Evolutionary conservation across 2,113 vertebrate genomes (phyloP), one percentile per base, ranked within the genome.

Genomic region (Cryptotis parvus): DNA sequence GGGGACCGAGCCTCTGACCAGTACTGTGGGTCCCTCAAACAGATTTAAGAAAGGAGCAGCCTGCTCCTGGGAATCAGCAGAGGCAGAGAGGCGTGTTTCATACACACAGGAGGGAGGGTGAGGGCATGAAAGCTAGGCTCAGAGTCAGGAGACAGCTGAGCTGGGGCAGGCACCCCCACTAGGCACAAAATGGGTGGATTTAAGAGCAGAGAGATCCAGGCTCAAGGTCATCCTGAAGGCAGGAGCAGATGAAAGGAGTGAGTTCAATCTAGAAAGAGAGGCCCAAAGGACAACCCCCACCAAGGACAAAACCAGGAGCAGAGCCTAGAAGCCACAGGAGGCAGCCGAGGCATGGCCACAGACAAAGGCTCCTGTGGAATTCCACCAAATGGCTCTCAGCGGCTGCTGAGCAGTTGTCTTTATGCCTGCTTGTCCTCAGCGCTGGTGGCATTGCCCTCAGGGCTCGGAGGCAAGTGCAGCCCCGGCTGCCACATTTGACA

Each of bases 1-100:
- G 63, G 31, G 37, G 4, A 20, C 15, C 1, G 29, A 24, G 80
- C 22, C 31, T 2, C 31, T 55, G 55, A 55, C 27, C 0, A 4
- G 29, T 2, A 3, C 6, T 22, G 5, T 22, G 14, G 43, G 63
- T 18, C 9, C 24, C 43, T 9, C n/a, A 24, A 24, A 14, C 63
- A 49, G 39, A 65, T 9, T 14, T 1, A 66, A 55, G 70, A 33
- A 26, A 31, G 0, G 31, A 29, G 14, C 3, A 22, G n/a, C 29
- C 2, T 2, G 2, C 29, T 74, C 26, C 35, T 3, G 29, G 33
- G 79, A 72, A 15, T 5, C 15, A 0, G 1, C 5, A 7, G 26
- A 9, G 3, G 12, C 37, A 3, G 15, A 29, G 37, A 29, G 37
- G 37, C 26, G 4, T 18, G 20, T 58, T 3, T 31, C 27, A 29